These are phyloP conservation scores for Helicoverpa armigera DNA, from an alignment of 1,140 invertebrate genomes.

Conservation along the genomic window DNA sequence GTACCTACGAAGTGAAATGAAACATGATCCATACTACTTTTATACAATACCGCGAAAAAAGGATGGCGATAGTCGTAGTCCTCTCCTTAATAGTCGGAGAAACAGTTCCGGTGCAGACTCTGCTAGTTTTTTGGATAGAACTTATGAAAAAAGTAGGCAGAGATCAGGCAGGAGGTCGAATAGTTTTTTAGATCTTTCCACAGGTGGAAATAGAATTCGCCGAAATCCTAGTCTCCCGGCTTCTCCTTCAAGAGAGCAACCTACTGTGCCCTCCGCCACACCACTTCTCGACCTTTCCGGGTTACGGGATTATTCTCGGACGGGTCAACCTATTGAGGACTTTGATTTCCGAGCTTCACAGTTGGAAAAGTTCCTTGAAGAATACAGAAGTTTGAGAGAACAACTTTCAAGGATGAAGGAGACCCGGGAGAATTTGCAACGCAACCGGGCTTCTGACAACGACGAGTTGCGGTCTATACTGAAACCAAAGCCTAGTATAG, in stretches of 20 bases:
- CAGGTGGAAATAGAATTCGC: conserved; percentile 73
- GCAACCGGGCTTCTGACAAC: conserved; percentile 81
- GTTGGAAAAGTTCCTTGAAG: conserved; percentile 91
- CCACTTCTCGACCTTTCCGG: conserved; percentile 86
- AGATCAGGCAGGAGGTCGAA: conserved; percentile 81
- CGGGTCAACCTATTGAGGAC: conserved; percentile 83
- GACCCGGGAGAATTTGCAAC: conserved; percentile 90
- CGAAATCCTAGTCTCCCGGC: conserved; percentile 81
- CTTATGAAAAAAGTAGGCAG: conserved; percentile 71
- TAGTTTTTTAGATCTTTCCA: conserved; percentile 87
- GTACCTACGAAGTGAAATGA: conserved; percentile 76
- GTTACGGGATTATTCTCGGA: conserved; percentile 80
- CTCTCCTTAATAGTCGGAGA: conserved; percentile 86
- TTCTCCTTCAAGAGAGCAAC: conserved; percentile 79
- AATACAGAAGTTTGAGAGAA: conserved; percentile 91
- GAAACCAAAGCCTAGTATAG: conserved; percentile 87
- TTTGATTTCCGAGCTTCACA: conserved; percentile 93
- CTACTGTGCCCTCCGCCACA: conserved; percentile 84
- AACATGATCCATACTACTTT: conserved; percentile 84
- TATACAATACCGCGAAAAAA: conserved; percentile 88
- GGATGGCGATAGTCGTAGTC: conserved; percentile 90
- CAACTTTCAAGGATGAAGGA: conserved; percentile 93
- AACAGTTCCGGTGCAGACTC: conserved; percentile 84
- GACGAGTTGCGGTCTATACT: conserved; percentile 86
- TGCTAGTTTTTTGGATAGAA: conserved; percentile 70